phyloP scores from a whole-genome alignment of 1,140 invertebrate species.

The Antheraea pernyi region DNA sequence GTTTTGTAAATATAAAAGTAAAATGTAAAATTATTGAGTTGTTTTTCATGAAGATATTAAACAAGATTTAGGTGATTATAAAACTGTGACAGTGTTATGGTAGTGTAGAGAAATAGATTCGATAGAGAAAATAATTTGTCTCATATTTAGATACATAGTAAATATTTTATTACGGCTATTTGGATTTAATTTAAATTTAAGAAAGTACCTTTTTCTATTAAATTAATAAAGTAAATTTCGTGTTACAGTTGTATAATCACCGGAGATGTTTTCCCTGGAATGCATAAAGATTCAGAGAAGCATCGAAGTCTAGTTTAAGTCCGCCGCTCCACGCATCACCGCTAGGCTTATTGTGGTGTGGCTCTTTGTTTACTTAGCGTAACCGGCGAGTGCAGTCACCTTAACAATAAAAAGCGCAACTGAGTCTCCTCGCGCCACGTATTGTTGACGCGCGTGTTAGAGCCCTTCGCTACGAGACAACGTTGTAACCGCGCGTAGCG shows the following conservation, averaged over 20 bases:
- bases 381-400: neutral
- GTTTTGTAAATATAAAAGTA: neutral
- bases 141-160: no score
- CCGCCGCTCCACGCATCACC: slow-evolving; percentile 70
- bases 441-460: neutral
- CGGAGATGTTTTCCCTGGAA: neutral
- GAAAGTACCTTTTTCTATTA: no score
- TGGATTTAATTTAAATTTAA: no score
- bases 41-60: slow-evolving; percentile 5
- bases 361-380: slow-evolving; percentile 37
- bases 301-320: slow-evolving; percentile 43
- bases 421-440: neutral
- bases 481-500: neutral
- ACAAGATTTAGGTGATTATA: neutral
- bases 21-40: neutral
- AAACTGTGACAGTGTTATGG: neutral
- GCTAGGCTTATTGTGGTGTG: slow-evolving; percentile 69
- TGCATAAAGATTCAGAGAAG: slow-evolving; percentile 7
- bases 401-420: neutral
- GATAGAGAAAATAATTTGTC: no score
- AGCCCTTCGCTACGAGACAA: no score
- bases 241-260: neutral
- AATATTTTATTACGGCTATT: no score
- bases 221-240: no score
- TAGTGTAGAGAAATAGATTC: no score